These are phyloP conservation scores for Lepus townsendii DNA, from an alignment of 2,797 vertebrate species.

Conservation along the genomic window DNA sequence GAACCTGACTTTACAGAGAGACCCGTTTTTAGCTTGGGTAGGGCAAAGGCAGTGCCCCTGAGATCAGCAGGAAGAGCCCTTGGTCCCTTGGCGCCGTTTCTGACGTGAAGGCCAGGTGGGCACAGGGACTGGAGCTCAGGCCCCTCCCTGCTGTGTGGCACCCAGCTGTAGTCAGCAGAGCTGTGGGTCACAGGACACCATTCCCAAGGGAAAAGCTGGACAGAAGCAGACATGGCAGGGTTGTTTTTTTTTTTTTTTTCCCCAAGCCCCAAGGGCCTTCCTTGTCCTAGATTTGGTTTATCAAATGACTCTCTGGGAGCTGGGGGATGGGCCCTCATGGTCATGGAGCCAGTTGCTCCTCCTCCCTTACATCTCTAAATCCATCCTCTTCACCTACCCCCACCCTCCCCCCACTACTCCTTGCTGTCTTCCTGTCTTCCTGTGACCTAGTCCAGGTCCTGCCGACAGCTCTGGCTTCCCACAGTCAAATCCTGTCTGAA, in stretches of 20 bases:
- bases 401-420: too few relatives aligned
- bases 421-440: not conserved
- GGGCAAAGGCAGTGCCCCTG: not conserved
- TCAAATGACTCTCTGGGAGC: not conserved
- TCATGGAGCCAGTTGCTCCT: not conserved
- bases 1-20: slow-evolving; percentile 7
- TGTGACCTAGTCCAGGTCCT: not conserved
- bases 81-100: not conserved
- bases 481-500: not conserved
- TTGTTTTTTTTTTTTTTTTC: not conserved
- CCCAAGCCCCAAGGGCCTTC: not conserved
- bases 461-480: not conserved
- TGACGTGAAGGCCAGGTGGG: not conserved
- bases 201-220: slow-evolving; percentile 22
- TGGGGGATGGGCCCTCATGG: not conserved
- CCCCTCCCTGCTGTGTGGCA: not conserved
- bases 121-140: not conserved
- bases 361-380: not conserved
- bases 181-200: not conserved
- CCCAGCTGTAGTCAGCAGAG: not conserved
- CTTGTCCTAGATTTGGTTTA: slow-evolving; percentile 35
- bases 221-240: not conserved
- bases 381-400: too few relatives aligned
- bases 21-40: not conserved
- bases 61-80: not conserved